phyloP scores from a whole-genome alignment of 2,113 vertebrate genomes.

The Sterrhoptilus dennistouni region DNA sequence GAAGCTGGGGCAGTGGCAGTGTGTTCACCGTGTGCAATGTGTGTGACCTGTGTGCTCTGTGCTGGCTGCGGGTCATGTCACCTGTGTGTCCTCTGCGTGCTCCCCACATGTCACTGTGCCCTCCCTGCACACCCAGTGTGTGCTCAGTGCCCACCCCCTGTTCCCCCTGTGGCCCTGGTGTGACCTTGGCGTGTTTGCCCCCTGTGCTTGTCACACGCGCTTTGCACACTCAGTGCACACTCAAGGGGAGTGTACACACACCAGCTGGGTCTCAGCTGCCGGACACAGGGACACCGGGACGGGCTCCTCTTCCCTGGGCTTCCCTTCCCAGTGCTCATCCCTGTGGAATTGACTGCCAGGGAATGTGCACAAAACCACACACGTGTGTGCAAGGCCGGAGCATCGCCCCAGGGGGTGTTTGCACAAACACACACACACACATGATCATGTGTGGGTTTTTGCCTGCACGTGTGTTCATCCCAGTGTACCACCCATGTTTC shows the following conservation, averaged over 20 bases:
- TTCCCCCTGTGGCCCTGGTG: rapidly evolving
- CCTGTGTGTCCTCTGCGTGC: neutral
- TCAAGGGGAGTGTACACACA: neutral
- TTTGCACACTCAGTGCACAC: neutral
- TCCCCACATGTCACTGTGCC: rapidly evolving
- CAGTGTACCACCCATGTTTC: rapidly evolving
- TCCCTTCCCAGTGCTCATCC: rapidly evolving
- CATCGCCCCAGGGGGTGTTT: neutral
- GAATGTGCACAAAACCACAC: neutral
- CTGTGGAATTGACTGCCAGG: neutral
- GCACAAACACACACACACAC: neutral
- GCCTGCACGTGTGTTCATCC: neutral
- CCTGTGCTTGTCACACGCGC: rapidly evolving
- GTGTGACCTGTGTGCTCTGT: neutral
- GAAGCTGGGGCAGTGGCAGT: neutral
- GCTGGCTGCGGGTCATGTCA: neutral
- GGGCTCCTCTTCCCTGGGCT: neutral
- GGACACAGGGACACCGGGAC: neutral
- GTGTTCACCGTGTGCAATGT: rapidly evolving
- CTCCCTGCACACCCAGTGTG: rapidly evolving
- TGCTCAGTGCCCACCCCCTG: rapidly evolving
- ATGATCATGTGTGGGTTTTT: rapidly evolving
- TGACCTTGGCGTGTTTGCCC: rapidly evolving
- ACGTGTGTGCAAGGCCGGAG: neutral
- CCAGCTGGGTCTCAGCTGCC: neutral